Percentiles rank a stretch among this genome's conserved stretches.
Conservation (phyloP, 1,140 invertebrate genomes). For the Drosophila sucinea region DNA sequence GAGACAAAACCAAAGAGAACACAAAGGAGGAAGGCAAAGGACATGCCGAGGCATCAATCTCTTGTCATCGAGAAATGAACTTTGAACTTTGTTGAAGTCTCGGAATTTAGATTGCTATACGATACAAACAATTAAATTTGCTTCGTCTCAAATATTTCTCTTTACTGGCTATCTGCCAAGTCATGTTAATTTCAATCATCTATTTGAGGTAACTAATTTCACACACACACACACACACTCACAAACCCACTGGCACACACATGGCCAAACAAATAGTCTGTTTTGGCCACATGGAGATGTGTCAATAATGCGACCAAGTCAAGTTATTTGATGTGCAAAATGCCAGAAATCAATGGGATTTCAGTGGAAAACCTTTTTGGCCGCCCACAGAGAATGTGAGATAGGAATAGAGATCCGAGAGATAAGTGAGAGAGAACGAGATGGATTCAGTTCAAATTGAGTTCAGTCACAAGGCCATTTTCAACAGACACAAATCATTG, state of each 20-base stretch:
- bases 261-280: slow-evolving; percentile 1
- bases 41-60: too few relatives aligned
- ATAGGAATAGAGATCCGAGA: not conserved
- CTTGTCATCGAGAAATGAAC: too few relatives aligned
- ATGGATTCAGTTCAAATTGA: slow-evolving; percentile 7
- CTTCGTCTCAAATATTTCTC: not conserved
- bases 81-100: not conserved
- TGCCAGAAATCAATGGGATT: slow-evolving; percentile 19
- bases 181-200: slow-evolving; percentile 8
- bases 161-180: not conserved
- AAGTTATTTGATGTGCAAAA: slow-evolving; percentile 20
- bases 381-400: not conserved
- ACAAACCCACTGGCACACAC: not conserved
- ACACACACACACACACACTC: not conserved
- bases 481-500: slow-evolving; percentile 12
- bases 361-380: slow-evolving; percentile 14
- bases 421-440: not conserved
- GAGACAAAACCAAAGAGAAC: too few relatives aligned
- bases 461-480: slow-evolving; percentile 8
- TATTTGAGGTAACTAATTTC: slow-evolving; percentile 7
- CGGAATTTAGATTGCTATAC: not conserved
- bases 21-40: too few relatives aligned
- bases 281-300: slow-evolving; percentile 15
- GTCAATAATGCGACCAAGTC: slow-evolving; percentile 17
- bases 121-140: not conserved